phyloP scores from a whole-genome alignment of 2,113 vertebrate genomes.

The Passer montanus region DNA sequence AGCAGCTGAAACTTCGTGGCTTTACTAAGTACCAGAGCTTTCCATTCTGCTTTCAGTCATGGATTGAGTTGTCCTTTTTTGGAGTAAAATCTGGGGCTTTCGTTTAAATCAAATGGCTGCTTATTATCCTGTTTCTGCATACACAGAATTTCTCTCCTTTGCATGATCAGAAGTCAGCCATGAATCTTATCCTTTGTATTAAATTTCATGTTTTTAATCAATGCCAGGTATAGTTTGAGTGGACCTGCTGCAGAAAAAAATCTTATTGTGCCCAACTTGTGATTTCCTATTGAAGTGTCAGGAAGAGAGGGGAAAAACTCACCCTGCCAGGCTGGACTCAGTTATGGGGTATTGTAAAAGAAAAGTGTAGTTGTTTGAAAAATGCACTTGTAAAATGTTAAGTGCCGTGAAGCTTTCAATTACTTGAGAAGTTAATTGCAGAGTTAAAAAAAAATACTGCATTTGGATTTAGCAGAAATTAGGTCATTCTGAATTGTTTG shows the following conservation, averaged over 20 bases:
- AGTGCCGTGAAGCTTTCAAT: not conserved
- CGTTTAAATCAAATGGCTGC: not conserved
- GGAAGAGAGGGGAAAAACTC: not conserved
- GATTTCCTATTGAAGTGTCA: not conserved
- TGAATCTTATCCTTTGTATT: not conserved
- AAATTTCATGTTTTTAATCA: not conserved
- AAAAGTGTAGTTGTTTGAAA: not conserved
- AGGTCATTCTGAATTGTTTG: not conserved
- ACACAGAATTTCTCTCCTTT: not conserved
- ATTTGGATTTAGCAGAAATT: conserved; percentile 21
- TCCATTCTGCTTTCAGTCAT: not conserved
- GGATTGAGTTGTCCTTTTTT: not conserved
- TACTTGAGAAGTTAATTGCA: not conserved
- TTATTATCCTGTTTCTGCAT: not conserved
- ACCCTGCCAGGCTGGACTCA: not conserved
- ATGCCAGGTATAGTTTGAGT: not conserved
- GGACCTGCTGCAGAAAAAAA: not conserved
- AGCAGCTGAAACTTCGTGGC: not conserved
- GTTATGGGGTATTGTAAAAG: not conserved
- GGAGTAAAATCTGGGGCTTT: not conserved
- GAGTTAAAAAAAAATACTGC: not conserved
- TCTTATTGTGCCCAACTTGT: not conserved
- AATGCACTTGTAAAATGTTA: not conserved
- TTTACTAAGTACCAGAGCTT: not conserved
- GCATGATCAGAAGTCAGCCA: not conserved